Conservation (phyloP, 2,888 invertebrate species). For the Crossocerus cetratus region DNA sequence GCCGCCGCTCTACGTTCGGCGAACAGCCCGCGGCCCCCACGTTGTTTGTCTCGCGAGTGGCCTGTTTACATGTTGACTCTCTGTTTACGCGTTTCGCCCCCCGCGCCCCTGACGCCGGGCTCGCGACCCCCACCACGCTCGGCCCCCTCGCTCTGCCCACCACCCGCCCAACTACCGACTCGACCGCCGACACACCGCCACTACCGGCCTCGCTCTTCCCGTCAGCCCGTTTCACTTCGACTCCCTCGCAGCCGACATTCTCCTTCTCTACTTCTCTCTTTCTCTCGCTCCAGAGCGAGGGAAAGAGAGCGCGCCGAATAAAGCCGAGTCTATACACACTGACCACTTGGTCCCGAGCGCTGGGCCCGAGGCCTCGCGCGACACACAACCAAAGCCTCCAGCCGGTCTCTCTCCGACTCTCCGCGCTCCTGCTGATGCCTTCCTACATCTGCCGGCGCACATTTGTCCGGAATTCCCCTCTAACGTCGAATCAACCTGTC, state of each 20-base stretch:
- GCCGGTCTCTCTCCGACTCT: too few relatives aligned
- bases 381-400: too few relatives aligned
- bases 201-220: constrained; percentile 35
- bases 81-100: constrained; percentile 76
- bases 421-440: too few relatives aligned
- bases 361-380: constrained; percentile 8
- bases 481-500: too few relatives aligned
- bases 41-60: constrained; percentile 77
- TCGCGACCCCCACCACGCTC: constrained; percentile 49
- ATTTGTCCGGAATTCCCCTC: too few relatives aligned
- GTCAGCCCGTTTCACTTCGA: constrained; percentile 36
- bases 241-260: constrained; percentile 18
- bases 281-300: constrained; percentile 28
- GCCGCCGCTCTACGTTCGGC: constrained; percentile 61
- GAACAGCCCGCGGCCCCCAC: constrained; percentile 75
- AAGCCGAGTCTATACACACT: constrained; percentile 54
- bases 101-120: constrained; percentile 25
- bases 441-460: too few relatives aligned
- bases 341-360: constrained; percentile 26
- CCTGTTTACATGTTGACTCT: constrained; percentile 78
- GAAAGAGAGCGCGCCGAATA: constrained; percentile 41
- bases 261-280: constrained; percentile 18
- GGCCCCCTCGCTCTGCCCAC: constrained; percentile 26
- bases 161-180: background rate
- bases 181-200: constrained; percentile 6